Conservation (phyloP, 2,888 invertebrate species). For the Scaeva pyrastri region DNA sequence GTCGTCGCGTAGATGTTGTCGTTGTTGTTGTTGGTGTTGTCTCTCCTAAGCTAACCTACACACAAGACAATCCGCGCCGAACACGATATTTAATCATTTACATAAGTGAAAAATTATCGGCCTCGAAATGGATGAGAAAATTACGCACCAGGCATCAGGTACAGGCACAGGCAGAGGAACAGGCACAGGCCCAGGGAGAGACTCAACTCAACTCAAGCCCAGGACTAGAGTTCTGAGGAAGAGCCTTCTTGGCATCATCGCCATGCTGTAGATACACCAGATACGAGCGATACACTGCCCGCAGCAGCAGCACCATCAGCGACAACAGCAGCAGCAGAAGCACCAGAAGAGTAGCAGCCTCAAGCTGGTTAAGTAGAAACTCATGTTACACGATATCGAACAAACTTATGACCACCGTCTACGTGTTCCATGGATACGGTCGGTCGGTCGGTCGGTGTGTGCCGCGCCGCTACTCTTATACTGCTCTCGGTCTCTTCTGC, state of each 20-base stretch:
- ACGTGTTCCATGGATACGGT: constrained; percentile 76
- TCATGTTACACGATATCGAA: constrained; percentile 81
- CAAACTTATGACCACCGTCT: constrained; percentile 80
- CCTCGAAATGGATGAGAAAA: constrained; percentile 75
- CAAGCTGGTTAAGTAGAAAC: constrained; percentile 80
- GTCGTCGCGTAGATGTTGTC: constrained; percentile 26
- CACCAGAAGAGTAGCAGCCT: constrained; percentile 34
- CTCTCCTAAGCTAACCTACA: constrained; percentile 71
- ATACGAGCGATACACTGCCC: constrained; percentile 65
- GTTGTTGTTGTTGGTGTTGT: constrained; percentile 38
- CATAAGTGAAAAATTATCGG: constrained; percentile 76
- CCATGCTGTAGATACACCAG: constrained; percentile 67
- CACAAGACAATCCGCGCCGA: constrained; percentile 74
- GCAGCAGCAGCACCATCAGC: constrained; percentile 34
- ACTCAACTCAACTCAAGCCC: no score
- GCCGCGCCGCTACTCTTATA: constrained; percentile 68
- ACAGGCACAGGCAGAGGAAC: no score
- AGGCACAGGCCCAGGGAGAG: no score
- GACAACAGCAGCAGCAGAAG: constrained; percentile 10
- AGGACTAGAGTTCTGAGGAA: constrained; percentile 51
- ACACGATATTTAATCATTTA: constrained; percentile 76
- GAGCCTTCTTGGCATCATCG: constrained; percentile 52
- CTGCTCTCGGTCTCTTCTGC: constrained; percentile 48
- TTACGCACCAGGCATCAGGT: constrained; percentile 65
- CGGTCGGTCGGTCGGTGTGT: constrained; percentile 43